Base-by-base conservation (phyloP, 1,140 invertebrate genomes). In the Oryzaephilus surinamensis region DNA sequence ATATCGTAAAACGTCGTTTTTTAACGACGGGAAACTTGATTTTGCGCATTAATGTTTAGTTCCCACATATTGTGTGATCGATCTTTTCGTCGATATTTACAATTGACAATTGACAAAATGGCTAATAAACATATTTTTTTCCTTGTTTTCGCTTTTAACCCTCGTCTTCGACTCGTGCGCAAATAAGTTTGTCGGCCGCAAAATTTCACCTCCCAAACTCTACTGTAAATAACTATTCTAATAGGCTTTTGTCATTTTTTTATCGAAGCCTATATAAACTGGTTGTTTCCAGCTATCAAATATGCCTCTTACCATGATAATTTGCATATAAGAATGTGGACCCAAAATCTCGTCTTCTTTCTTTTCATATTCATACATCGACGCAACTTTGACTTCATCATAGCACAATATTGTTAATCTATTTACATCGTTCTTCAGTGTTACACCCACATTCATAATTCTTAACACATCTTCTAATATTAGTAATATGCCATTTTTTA, bases 261-360 rank as follows among this genome's bases (percentile, higher is more conserved):
- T 37, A 42, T 63, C 60, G 42, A 60, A 64, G 17, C 41, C 46
- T 8, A 52, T 20, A 30, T 53, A 60, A 6, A 60, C 41, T 3
- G 41, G 49, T 32, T 63, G 61, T 30, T 60, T 57, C 59, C 57
- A 62, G 13, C 48, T 35, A n/a, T 24, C 32, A 28, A 51, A 51
- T 8, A 62, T 31, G 20, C 58, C 54, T 39, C 52, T 38, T 8
- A 49, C 50, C 36, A 63, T 51, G 6, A 55, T 35, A n/a, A 54
- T 50, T 42, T 62, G 56, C 48, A 61, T 51, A 5, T 20, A 8
- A 8, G 19, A 5, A 20, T 20, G 19, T 20, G 19, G 19, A 20
- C 19, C 19, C 8, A 20, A 20, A 13, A 63, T 40, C 47, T 57
- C 40, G 19, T 58, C 55, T 29, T 47, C 41, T 14, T 46, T 32